Evolutionary conservation across 2,113 vertebrate species (phyloP).

Genomic region (Lophius piscatorius): DNA sequence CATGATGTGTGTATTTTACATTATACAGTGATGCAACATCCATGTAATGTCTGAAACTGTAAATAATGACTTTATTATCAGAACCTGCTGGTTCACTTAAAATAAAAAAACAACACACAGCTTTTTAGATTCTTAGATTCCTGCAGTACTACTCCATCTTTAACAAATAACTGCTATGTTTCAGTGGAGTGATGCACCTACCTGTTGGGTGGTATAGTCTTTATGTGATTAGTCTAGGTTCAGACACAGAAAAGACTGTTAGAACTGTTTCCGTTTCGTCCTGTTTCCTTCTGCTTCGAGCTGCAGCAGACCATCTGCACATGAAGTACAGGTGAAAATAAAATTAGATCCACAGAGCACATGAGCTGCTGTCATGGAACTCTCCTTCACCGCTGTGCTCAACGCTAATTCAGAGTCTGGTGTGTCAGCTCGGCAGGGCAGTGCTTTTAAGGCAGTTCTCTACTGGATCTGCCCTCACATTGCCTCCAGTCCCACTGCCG

Average conservation of each 20-base stretch:
- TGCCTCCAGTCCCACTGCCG: slow-evolving; percentile 44
- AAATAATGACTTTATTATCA: no score
- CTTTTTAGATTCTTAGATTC: no score
- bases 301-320: slow-evolving; percentile 23
- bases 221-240: slow-evolving; percentile 14
- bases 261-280: slow-evolving; percentile 16
- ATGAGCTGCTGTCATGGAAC: slow-evolving; percentile 33
- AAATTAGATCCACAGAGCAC: slow-evolving; percentile 34
- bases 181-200: no score
- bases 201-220: slow-evolving; percentile 40
- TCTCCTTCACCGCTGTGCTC: slow-evolving; percentile 37
- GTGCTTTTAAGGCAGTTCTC: slow-evolving; percentile 69
- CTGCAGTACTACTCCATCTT: no score
- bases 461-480: slow-evolving; percentile 53
- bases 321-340: slow-evolving; percentile 34
- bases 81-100: no score
- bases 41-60: not conserved
- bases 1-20: not conserved
- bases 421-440: slow-evolving; percentile 47
- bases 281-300: slow-evolving; percentile 5
- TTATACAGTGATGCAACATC: not conserved
- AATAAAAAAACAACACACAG: no score
- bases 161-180: no score
- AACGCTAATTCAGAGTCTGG: slow-evolving; percentile 54
- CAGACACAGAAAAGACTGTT: not conserved